These are phyloP conservation scores for Strigamia transsilvanica DNA, from an alignment of 2,888 invertebrate species.

Conservation along the genomic window DNA sequence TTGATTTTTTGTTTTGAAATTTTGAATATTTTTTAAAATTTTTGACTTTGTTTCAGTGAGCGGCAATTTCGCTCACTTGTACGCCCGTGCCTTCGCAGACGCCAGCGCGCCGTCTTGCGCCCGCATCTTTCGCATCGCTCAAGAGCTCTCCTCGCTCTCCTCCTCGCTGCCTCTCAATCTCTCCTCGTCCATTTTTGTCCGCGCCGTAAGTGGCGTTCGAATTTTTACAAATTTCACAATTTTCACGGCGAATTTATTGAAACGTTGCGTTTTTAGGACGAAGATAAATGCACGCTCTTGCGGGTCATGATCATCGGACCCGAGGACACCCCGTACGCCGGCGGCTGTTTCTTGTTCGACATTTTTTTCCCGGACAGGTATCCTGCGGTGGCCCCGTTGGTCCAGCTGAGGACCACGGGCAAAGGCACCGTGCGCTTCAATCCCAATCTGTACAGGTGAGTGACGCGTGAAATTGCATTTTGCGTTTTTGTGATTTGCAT, in stretches of 20 bases:
- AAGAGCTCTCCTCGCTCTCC: constrained; percentile 34
- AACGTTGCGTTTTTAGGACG: constrained; percentile 42
- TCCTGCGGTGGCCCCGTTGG: constrained; percentile 58
- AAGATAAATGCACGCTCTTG: constrained; percentile 28
- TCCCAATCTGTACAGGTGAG: constrained; percentile 59
- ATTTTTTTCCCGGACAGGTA: constrained; percentile 58
- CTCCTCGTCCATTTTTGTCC: constrained; percentile 51
- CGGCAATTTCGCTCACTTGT: not conserved
- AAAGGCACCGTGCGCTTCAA: constrained; percentile 58
- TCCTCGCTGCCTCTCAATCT: constrained; percentile 43
- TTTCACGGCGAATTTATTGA: too few relatives aligned
- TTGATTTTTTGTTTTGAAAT: too few relatives aligned
- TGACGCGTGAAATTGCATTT: constrained; percentile 32
- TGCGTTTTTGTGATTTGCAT: not conserved
- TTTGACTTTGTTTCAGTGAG: too few relatives aligned
- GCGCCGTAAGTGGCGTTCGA: constrained; percentile 42
- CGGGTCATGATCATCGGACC: constrained; percentile 57
- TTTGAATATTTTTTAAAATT: too few relatives aligned
- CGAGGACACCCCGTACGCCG: constrained; percentile 59
- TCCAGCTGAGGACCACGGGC: constrained; percentile 58
- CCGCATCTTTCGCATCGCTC: constrained; percentile 27
- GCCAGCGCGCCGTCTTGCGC: not conserved
- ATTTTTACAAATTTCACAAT: too few relatives aligned
- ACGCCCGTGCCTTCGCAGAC: not conserved
- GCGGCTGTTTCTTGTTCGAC: constrained; percentile 59